These are phyloP conservation scores for Hemiscyllium ocellatum DNA, from an alignment of 2,113 vertebrate species.

Conservation along the genomic window DNA sequence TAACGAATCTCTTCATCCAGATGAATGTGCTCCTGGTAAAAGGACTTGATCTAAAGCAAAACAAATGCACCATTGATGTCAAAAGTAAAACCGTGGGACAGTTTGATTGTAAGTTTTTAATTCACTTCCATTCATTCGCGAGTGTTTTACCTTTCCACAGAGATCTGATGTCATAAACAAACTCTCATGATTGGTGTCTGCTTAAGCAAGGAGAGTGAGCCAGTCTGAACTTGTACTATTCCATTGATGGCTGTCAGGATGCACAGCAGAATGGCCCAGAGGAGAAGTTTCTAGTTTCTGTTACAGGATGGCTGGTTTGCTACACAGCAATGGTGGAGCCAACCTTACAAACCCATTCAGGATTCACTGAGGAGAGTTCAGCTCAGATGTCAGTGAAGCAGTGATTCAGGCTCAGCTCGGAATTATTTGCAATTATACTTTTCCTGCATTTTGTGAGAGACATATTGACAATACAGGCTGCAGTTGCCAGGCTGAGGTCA, in stretches of 20 bases:
- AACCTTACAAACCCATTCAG: neutral
- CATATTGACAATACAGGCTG: neutral
- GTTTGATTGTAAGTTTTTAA: neutral
- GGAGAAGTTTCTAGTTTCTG: neutral
- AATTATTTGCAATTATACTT: neutral
- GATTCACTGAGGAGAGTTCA: neutral
- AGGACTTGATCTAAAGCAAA: conserved; percentile 69
- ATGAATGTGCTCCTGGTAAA: conserved; percentile 87
- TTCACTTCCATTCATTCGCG: neutral
- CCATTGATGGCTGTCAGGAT: neutral
- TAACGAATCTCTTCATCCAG: conserved; percentile 90
- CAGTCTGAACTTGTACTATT: neutral
- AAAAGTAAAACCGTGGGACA: neutral
- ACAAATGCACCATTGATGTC: neutral
- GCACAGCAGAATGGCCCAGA: neutral
- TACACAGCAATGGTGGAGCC: neutral
- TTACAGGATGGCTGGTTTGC: neutral
- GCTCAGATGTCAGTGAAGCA: neutral
- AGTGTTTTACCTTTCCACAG: neutral
- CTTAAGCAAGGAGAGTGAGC: neutral
- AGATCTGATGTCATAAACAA: neutral
- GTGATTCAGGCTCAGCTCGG: neutral
- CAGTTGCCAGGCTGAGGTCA: neutral
- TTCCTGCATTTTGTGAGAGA: neutral
- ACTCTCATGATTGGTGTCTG: neutral